Percentiles rank a stretch among this genome's conserved stretches.
phyloP scores from a whole-genome alignment of 2,113 vertebrate genomes.

The Sturnus vulgaris region DNA sequence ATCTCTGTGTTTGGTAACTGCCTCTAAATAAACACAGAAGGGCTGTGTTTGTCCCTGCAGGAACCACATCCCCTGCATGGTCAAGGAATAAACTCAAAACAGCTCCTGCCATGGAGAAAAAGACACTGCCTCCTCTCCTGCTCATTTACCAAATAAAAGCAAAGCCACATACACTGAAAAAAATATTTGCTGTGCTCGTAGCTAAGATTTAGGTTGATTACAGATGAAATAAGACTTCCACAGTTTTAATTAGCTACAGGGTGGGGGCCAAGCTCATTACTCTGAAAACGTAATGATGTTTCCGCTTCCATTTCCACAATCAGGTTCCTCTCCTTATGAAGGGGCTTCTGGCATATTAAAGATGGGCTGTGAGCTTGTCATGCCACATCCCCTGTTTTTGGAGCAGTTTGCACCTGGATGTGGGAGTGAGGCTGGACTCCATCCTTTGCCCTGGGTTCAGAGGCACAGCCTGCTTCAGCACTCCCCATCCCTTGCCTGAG shows the following conservation, averaged over 20 bases:
- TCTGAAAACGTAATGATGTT: not conserved
- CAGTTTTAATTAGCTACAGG: constrained; percentile 25
- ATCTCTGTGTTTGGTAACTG: not conserved
- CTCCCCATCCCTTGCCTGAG: not conserved
- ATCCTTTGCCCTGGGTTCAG: fast-evolving
- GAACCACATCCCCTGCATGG: not conserved
- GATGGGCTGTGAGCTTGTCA: not conserved
- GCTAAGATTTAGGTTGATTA: constrained; percentile 42
- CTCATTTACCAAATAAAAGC: not conserved
- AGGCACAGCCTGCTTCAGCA: not conserved
- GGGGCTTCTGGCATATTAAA: not conserved
- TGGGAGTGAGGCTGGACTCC: not conserved
- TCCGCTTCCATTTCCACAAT: constrained; percentile 2
- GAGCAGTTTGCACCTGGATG: not conserved
- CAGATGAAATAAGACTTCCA: constrained; percentile 23
- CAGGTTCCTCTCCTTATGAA: not conserved
- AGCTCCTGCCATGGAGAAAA: not conserved
- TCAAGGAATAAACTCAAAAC: not conserved
- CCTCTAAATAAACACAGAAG: not conserved
- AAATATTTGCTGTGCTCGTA: not conserved
- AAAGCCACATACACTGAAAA: not conserved
- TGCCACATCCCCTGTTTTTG: not conserved
- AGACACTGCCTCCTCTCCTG: not conserved
- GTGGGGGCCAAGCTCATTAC: constrained; percentile 18
- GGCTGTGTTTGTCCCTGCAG: not conserved